These are phyloP conservation scores for Leptodactylus fallax DNA, from an alignment of 2,797 vertebrate species.

Conservation along the genomic window DNA sequence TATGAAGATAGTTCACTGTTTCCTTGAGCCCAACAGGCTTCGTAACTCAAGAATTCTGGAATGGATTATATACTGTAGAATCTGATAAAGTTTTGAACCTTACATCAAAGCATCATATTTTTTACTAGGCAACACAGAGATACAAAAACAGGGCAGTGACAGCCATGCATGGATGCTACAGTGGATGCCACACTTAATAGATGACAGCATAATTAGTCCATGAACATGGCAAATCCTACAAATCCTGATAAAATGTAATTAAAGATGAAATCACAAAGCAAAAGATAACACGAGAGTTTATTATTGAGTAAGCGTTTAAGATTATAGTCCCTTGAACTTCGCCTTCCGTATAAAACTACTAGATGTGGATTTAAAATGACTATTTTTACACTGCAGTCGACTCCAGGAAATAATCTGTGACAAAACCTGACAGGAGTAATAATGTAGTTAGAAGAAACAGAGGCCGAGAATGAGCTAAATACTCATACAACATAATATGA, in stretches of 20 bases:
- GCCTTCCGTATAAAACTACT: neutral
- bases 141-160: neutral
- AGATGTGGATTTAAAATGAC: neutral
- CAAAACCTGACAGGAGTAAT: no score
- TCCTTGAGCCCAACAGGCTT: no score
- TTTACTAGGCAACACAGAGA: neutral
- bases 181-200: neutral
- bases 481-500: neutral
- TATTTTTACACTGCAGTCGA: neutral
- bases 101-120: neutral
- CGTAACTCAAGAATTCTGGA: no score
- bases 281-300: neutral
- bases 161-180: neutral
- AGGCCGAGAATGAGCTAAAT: neutral
- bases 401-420: neutral
- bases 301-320: neutral
- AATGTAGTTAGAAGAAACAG: no score
- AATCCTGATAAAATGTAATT: constrained; percentile 1
- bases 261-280: constrained; percentile 8
- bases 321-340: neutral
- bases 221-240: neutral
- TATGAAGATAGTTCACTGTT: no score
- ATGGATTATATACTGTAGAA: neutral
- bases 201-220: neutral
- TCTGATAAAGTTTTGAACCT: neutral